Base-by-base conservation (phyloP, 2,113 vertebrate species). In the Sialia sialis region DNA sequence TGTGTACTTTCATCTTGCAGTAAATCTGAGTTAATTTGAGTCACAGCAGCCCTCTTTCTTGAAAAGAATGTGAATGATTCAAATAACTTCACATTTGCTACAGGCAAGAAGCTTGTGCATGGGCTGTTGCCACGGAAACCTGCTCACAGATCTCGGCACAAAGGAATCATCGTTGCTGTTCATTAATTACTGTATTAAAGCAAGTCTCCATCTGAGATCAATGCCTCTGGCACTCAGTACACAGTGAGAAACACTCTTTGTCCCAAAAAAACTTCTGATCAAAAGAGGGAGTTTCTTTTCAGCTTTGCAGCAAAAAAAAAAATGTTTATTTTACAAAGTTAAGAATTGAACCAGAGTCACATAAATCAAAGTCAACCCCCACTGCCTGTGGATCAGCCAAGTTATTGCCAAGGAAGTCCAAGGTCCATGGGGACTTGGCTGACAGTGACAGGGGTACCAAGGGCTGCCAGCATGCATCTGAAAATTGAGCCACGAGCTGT, bases 111-210 rank as follows among this genome's bases (percentile, higher is more conserved):
- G 82, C 63, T 63, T 62, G 75, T 80, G 90, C 90, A 86, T 69
- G 75, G 79, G 38, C 75, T 80, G 94, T 96, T 96, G 85, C 95
- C 88, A 88, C 0, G 75, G 95, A 92, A 96, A 96, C 92, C 46
- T 80, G 72, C 62, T 94, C 72, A 58, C 3, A 7, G 82, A 69
- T 76, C 79, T 67, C 19, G 66, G 64, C 94, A 95, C 94, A 91
- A 95, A 92, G 75, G 79, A 94, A 95, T 85, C 90, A 84, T 81
- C 9, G 0, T 86, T 93, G 68, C 56, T 70, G 39, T 78, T 87
- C 86, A 84, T 96, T 96, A 96, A 96, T 95, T 96, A 95, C 79
- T 90, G 66, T 89, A 92, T 93, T 93, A 93, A 90, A 92, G 76
- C 44, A 63, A 84, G 77, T 72, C 8, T 1, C 64, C 89, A 84